Evolutionary conservation across 2,113 vertebrate genomes (phyloP).

Genomic region (Stigmatopora argus): DNA sequence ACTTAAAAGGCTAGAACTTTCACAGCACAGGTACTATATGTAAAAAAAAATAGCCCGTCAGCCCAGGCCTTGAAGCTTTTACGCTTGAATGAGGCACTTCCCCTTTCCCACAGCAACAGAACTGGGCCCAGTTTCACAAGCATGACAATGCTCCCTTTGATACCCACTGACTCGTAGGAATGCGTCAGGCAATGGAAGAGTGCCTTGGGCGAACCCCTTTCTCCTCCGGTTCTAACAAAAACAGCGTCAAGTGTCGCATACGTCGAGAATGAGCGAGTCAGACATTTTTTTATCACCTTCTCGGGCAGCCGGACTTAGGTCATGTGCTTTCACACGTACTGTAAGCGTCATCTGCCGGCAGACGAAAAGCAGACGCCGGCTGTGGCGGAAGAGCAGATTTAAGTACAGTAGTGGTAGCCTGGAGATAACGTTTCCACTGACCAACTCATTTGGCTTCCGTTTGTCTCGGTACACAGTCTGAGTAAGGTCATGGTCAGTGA

Average conservation of each 20-base stretch:
- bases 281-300: conserved; percentile 23
- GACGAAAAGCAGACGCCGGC: conserved; percentile 52
- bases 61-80: not conserved
- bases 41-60: too few species aligned
- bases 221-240: conserved; percentile 1
- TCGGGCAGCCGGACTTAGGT: conserved; percentile 40
- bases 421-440: not conserved
- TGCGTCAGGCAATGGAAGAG: conserved; percentile 57
- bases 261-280: conserved; percentile 12
- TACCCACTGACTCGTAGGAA: conserved; percentile 58
- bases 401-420: not conserved
- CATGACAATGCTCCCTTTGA: conserved; percentile 72
- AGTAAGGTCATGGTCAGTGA: too few species aligned
- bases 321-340: conserved; percentile 55
- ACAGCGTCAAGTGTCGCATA: not conserved
- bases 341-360: conserved; percentile 35
- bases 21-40: too few species aligned
- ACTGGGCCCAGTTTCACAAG: conserved; percentile 35
- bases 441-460: too few species aligned
- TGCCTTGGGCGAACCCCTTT: conserved; percentile 41
- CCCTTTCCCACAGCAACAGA: conserved; percentile 34
- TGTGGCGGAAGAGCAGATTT: conserved; percentile 28
- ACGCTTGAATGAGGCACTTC: conserved; percentile 17
- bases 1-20: too few species aligned
- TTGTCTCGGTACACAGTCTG: not conserved